Base-by-base conservation (phyloP, 1,140 invertebrate genomes). In the Nephotettix cincticeps region DNA sequence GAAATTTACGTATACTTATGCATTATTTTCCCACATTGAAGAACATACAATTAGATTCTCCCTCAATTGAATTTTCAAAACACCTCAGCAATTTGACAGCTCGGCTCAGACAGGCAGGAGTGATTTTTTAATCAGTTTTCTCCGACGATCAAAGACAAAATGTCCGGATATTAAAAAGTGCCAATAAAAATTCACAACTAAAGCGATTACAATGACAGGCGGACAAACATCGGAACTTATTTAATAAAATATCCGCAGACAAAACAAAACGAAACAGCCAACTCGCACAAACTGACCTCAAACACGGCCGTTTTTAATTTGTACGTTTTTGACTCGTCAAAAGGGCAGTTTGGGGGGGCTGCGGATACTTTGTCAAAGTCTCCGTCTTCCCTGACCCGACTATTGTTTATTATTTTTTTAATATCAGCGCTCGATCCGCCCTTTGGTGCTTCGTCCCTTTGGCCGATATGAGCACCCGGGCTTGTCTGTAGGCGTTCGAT, bases 391-490 rank as follows among this genome's bases (percentile, higher is more conserved):
- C 27, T 25, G 2, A 2, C 63, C 21, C 63, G 13, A 32, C 29
- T 65, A 32, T 43, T 65, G 63, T 65, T 65, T 65, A 65, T 65
- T 65, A 65, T 65, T 65, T 65, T 65, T 65, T 65, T 65, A 65
- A 65, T 65, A 65, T 65, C 63, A 36, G 28, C 58, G 13, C 27
- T n/a, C 29, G 63, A 43, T 11, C 63, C n/a, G 13, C 63, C 63
- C 63, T 65, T 65, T 36, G 30, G 17, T 19, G 17, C 4, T n/a
- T 9, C 47, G 17, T 4, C 23, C 23, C n/a, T 54, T 54, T 54
- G 47, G 23, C 17, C 1, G 28, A 36, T 65, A 36, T 65, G 58
- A 28, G 58, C 27, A 19, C 9, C 4, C 23, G 47, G 23, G 21
- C 28, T 61, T 61, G 2, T 61, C 56, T 61, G 25, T n/a, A 61